Evolutionary conservation across 1,140 invertebrate genomes (phyloP).

Genomic region (Branchinecta lynchi): DNA sequence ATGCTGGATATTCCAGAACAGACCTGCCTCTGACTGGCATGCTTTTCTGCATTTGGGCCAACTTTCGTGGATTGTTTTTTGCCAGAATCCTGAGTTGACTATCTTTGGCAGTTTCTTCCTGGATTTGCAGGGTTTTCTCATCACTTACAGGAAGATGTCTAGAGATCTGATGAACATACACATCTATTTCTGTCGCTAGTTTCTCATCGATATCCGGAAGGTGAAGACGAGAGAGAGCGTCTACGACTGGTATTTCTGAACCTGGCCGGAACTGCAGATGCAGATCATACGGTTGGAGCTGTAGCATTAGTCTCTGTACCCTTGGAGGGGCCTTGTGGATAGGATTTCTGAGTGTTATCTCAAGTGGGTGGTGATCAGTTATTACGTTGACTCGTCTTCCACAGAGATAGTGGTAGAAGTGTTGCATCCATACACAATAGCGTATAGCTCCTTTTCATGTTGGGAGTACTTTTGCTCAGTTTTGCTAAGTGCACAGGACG

Average conservation of each 20-base stretch:
- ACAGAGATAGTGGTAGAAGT: conserved; percentile 9
- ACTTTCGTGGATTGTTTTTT: conserved; percentile 10
- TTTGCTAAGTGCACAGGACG: too few relatives aligned
- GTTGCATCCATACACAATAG: not conserved
- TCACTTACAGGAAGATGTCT: conserved; percentile 6
- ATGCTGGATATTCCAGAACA: conserved; percentile 6
- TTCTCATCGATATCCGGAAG: too few relatives aligned
- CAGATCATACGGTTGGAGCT: conserved; percentile 2
- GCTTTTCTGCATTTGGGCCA: not conserved
- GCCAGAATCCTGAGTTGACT: too few relatives aligned
- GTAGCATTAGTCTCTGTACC: too few relatives aligned
- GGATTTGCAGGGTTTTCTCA: conserved; percentile 9
- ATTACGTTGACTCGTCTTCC: not conserved
- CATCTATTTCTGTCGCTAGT: conserved; percentile 3
- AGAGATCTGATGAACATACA: conserved; percentile 1
- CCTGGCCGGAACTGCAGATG: conserved; percentile 8
- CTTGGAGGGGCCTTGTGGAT: conserved; percentile 8
- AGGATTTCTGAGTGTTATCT: conserved; percentile 6
- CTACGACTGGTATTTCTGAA: conserved; percentile 9
- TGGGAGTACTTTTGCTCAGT: too few relatives aligned
- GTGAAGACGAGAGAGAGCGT: conserved; percentile 5
- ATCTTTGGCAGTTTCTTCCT: conserved; percentile 1
- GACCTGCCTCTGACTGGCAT: conserved; percentile 1
- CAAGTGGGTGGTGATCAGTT: conserved; percentile 4
- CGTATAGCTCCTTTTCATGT: not conserved